Conservation (phyloP, 2,888 invertebrate genomes). For the Diarsia rubi region DNA sequence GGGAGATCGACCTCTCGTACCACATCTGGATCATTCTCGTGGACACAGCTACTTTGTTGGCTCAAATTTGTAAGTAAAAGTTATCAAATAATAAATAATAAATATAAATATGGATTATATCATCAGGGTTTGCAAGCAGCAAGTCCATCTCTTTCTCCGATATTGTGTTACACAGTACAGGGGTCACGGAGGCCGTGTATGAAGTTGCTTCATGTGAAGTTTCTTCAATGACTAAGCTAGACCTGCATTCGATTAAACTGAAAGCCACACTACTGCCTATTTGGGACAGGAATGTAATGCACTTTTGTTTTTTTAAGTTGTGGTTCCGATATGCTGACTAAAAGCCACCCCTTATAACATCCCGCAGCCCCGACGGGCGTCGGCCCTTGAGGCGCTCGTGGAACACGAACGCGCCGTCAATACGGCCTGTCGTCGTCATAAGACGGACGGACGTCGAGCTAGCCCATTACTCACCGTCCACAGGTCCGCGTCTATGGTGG, state of each 20-base stretch:
- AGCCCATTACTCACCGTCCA: too few species aligned
- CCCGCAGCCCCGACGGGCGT: too few species aligned
- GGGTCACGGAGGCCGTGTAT: not conserved
- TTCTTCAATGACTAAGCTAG: too few species aligned
- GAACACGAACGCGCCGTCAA: too few species aligned
- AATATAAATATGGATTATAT: not conserved
- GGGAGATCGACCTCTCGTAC: not conserved
- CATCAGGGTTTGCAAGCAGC: not conserved
- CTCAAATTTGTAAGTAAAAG: conserved; percentile 33
- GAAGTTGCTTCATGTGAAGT: too few species aligned
- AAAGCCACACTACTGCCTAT: not conserved
- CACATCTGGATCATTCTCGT: conserved; percentile 24
- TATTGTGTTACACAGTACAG: not conserved
- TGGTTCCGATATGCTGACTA: too few species aligned
- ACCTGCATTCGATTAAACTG: not conserved
- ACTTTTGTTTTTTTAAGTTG: not conserved
- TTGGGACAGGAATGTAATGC: not conserved
- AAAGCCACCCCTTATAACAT: too few species aligned
- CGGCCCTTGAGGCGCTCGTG: too few species aligned
- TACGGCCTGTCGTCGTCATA: too few species aligned
- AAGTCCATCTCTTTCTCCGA: not conserved
- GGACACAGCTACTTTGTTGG: conserved; percentile 25
- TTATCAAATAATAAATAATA: too few species aligned
- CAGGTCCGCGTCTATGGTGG: too few species aligned
- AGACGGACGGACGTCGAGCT: too few species aligned